phyloP scores from a whole-genome alignment of 1,140 invertebrate genomes.

The Pentalonia nigronervosa region DNA sequence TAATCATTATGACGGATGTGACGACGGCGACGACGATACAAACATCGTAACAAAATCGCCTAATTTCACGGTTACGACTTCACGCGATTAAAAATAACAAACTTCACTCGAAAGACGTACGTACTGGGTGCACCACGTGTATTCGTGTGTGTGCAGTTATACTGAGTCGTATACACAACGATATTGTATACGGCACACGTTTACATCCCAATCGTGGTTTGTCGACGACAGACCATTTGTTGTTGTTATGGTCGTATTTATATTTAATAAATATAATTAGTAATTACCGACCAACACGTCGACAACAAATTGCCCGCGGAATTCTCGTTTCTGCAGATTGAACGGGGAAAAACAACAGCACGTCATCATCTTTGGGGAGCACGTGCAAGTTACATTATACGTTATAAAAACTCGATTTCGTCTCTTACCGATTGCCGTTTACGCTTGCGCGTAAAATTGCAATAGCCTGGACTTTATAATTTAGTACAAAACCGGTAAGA shows the following conservation, averaged over 20 bases:
- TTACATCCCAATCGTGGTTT: background rate
- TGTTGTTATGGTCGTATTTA: background rate
- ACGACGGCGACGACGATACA: background rate
- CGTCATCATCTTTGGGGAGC: background rate
- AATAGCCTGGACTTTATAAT: background rate
- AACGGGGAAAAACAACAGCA: background rate
- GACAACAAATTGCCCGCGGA: background rate
- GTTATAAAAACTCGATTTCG: background rate
- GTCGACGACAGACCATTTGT: background rate
- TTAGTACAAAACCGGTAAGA: background rate
- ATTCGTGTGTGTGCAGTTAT: background rate
- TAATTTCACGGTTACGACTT: slow-evolving; percentile 33
- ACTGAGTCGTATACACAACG: background rate
- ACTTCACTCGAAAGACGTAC: background rate
- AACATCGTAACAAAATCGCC: background rate
- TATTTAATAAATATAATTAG: background rate
- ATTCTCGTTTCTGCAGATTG: background rate
- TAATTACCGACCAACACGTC: background rate
- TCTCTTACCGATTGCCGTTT: background rate
- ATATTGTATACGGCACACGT: background rate
- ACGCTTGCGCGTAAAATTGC: no score
- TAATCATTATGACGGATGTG: background rate
- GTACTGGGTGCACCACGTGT: background rate
- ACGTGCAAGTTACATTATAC: background rate
- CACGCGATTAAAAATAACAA: background rate